These are phyloP conservation scores for Botia almorhae DNA, from an alignment of 2,797 vertebrate genomes.

Conservation along the genomic window DNA sequence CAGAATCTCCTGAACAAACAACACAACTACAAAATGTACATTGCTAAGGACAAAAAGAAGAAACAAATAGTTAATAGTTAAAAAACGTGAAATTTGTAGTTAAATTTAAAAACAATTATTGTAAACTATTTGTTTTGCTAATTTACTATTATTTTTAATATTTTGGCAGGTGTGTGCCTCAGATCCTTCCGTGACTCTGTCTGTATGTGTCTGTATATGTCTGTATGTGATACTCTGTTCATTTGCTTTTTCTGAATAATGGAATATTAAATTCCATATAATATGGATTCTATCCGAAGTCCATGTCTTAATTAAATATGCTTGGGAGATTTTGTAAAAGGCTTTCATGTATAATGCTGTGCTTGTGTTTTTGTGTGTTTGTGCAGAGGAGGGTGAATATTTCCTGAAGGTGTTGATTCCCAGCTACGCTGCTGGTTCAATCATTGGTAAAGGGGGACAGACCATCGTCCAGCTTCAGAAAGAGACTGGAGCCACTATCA, in stretches of 20 bases:
- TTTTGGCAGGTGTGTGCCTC: neutral
- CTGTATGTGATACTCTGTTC: neutral
- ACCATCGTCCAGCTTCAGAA: constrained; percentile 96
- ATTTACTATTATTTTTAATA: neutral
- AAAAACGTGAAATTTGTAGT: too few species aligned
- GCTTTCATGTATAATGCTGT: neutral
- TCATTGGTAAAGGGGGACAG: constrained; percentile 95
- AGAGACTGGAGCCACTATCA: constrained; percentile 94
- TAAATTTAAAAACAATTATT: too few species aligned
- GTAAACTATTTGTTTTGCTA: neutral
- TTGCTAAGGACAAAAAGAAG: neutral
- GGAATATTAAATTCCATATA: too few species aligned
- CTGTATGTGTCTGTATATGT: too few species aligned
- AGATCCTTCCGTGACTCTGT: neutral
- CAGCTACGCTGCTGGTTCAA: constrained; percentile 95
- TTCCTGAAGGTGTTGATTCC: constrained; percentile 98
- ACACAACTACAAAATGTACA: neutral
- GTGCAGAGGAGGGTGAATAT: constrained; percentile 89
- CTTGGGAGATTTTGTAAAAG: too few species aligned
- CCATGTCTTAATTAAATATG: too few species aligned
- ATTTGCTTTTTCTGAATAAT: neutral
- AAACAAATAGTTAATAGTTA: neutral
- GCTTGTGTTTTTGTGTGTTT: constrained; percentile 34
- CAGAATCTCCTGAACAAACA: neutral
- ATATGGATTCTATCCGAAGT: too few species aligned